These are phyloP conservation scores for Sitodiplosis mosellana DNA, from an alignment of 1,140 invertebrate genomes.

Conservation along the genomic window DNA sequence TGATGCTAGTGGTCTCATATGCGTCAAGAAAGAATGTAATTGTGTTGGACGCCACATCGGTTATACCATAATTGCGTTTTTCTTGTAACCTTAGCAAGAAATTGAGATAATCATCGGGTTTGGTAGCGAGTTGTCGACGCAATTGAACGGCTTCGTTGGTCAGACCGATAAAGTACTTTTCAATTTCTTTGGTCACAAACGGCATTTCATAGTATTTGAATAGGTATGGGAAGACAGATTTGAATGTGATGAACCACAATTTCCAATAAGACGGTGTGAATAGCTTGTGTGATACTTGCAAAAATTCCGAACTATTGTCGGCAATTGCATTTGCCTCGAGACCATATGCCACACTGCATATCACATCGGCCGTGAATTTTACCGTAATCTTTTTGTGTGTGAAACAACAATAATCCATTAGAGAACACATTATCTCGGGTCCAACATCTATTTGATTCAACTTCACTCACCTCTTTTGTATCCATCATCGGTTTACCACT, in stretches of 20 bases:
- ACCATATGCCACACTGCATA: not conserved
- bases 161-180: slow-evolving; percentile 18
- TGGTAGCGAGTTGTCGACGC: slow-evolving; percentile 9
- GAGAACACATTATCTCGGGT: not conserved
- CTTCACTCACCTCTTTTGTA: not conserved
- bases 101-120: slow-evolving; percentile 23
- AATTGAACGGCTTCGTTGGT: slow-evolving; percentile 14
- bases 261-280: not conserved
- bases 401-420: not conserved
- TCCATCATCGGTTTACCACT: not conserved
- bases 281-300: not conserved
- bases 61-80: slow-evolving; percentile 25
- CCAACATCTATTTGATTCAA: not conserved
- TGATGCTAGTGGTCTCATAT: slow-evolving; percentile 31
- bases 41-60: slow-evolving; percentile 33
- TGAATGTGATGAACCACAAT: not conserved
- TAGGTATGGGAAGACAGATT: not conserved
- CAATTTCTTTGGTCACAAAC: not conserved
- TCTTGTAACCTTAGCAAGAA: slow-evolving; percentile 21
- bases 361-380: not conserved
- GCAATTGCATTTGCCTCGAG: not conserved
- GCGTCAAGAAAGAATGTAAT: slow-evolving; percentile 35
- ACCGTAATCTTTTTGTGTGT: not conserved
- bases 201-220: not conserved
- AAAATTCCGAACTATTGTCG: not conserved